Evolutionary conservation across 2,797 vertebrate species (phyloP), one percentile per base, ranked within the genome.

Genomic region (Urocyon cinereoargenteus): DNA sequence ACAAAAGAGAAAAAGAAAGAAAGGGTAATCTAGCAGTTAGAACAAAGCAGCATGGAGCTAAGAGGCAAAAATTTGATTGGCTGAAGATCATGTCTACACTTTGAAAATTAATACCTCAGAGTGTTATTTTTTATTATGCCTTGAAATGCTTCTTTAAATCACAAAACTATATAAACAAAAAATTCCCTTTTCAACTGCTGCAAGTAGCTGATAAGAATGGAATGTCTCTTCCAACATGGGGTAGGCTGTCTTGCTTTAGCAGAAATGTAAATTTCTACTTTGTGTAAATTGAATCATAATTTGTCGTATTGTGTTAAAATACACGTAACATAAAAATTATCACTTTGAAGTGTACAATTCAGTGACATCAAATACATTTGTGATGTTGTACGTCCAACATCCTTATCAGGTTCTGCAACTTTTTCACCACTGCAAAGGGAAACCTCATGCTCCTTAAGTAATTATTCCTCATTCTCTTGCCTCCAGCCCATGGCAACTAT

Each of bases 31-130:
- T 91, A 49, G 22, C 26, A 49, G 73, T 93, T 83, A 57, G 28
- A 93, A 68, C 10, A 61, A 96, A 51, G 16, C n/a, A 92, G 6
- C 57, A 49, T 2, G 45, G 7, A 53, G 8, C 24, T 81, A 85
- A 86, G 64, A 73, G 8, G 22, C 28, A 84, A 79, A 78, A 40
- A n/a, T 19, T 78, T 62, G 57, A 59, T 55, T 94, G 90, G 16
- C n/a, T 84, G 21, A 95, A 57, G 9, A 73, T 62, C 28, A n/a
- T 51, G 3, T 1, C 40, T 93, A 75, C 49, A 64, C 26, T 77
- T 95, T 78, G 61, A 97, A 94, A 93, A 86, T 53, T 64, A 77
- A 85, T 51, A 64, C 24, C 14, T 2, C n/a, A 64, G 84, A 78
- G 40, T 7, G 45, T 77, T n/a, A 19, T 10, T 61, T 94, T 75